These are phyloP conservation scores for Myrmecobius fasciatus DNA, from an alignment of 2,113 vertebrate species.

Conservation along the genomic window DNA sequence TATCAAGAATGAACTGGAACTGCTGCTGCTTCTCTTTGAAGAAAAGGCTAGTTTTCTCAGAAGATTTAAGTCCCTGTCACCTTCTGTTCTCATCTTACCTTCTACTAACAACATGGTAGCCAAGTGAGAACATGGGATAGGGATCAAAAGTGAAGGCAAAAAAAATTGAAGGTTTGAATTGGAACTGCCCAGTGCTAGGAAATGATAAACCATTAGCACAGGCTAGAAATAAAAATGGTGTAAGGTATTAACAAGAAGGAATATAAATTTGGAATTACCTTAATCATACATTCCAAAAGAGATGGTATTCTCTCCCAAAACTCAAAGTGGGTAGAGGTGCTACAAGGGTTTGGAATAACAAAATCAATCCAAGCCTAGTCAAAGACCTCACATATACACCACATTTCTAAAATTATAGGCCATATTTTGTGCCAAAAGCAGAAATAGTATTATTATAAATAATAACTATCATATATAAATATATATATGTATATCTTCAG, in stretches of 20 bases:
- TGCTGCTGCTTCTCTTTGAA: background rate
- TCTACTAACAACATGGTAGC: background rate
- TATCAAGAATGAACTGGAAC: background rate
- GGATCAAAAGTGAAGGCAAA: background rate
- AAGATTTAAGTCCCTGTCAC: background rate
- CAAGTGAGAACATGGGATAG: background rate
- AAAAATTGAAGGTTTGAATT: background rate
- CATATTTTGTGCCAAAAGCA: background rate
- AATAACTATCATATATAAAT: background rate
- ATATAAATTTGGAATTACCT: background rate
- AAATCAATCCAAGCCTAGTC: background rate
- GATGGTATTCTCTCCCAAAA: background rate
- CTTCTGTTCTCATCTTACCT: background rate
- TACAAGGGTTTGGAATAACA: background rate
- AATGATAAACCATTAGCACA: background rate
- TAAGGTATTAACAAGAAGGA: background rate
- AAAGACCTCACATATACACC: background rate
- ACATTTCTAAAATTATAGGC: background rate
- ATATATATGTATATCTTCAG: background rate
- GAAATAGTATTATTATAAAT: background rate
- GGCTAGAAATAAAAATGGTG: background rate
- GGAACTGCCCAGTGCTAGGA: background rate
- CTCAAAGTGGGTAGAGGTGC: background rate
- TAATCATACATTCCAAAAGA: conserved; percentile 1
- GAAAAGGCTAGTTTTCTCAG: background rate